Conservation (phyloP, 2,797 vertebrate species). For the Pelochelys cantorii region DNA sequence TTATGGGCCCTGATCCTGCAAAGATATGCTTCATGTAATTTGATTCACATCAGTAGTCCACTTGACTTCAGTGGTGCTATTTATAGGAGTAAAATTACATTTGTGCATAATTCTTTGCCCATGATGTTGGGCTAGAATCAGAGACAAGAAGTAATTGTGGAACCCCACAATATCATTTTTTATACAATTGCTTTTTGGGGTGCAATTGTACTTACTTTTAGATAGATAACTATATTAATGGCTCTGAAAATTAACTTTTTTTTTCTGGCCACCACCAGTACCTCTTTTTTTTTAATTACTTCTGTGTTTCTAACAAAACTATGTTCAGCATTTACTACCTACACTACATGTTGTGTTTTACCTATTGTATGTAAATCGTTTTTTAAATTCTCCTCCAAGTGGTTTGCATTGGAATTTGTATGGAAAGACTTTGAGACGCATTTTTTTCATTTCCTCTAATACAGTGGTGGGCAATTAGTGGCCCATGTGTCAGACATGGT, state of each 20-base stretch:
- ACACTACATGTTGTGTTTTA: fast-evolving
- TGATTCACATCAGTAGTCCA: background rate
- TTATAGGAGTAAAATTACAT: background rate
- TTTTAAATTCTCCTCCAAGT: background rate
- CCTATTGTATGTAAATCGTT: background rate
- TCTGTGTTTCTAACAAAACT: background rate
- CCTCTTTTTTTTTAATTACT: background rate
- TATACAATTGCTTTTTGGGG: background rate
- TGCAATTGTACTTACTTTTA: background rate
- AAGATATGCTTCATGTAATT: background rate
- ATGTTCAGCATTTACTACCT: background rate
- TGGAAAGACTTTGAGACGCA: background rate
- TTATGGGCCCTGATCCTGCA: background rate
- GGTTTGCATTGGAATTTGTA: background rate
- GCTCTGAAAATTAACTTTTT: too few species aligned
- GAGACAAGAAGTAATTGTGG: background rate
- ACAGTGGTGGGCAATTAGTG: too few species aligned
- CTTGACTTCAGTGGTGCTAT: background rate
- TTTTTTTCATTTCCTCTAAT: background rate
- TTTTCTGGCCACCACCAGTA: too few species aligned
- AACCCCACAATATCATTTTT: background rate
- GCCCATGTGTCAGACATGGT: too few species aligned
- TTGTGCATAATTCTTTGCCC: background rate
- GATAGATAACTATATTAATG: background rate
- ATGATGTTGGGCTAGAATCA: fast-evolving